Evolutionary conservation across 2,113 vertebrate species (phyloP).

Genomic region (Brachyhypopomus occidentalis): DNA sequence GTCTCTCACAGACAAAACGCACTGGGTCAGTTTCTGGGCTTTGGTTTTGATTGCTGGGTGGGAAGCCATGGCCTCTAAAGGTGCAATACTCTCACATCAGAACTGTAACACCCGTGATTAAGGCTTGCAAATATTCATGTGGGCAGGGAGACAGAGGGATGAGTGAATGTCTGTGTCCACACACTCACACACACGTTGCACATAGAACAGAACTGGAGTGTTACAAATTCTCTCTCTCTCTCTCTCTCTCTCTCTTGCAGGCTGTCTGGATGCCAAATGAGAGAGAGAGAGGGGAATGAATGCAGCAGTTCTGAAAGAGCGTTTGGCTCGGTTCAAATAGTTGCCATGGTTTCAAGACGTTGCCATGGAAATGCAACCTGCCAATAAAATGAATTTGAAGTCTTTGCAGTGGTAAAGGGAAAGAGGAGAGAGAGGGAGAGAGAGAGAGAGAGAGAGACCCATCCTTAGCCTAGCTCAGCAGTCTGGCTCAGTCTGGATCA

Average conservation of each 20-base stretch:
- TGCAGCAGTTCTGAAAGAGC: slow-evolving; percentile 70
- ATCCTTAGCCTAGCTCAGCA: not conserved
- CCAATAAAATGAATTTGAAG: slow-evolving; percentile 78
- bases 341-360: slow-evolving; percentile 80
- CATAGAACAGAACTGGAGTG: not conserved
- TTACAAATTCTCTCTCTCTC: slow-evolving; percentile 30
- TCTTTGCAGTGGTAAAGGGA: slow-evolving; percentile 68
- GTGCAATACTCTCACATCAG: no score
- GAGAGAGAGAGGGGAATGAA: slow-evolving; percentile 56
- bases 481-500: slow-evolving; percentile 11
- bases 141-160: not conserved
- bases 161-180: not conserved
- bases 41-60: no score
- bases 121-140: no score
- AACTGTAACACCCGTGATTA: no score
- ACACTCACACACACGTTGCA: not conserved
- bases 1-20: no score
- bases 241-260: slow-evolving; percentile 38
- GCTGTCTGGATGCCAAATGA: slow-evolving; percentile 37
- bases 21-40: no score
- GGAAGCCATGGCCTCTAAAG: no score
- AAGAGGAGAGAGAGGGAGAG: slow-evolving; percentile 61
- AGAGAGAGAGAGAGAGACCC: not conserved
- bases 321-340: slow-evolving; percentile 75
- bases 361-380: slow-evolving; percentile 81